Base-by-base conservation (phyloP, 2,113 vertebrate species). In the Scopus umbretta region DNA sequence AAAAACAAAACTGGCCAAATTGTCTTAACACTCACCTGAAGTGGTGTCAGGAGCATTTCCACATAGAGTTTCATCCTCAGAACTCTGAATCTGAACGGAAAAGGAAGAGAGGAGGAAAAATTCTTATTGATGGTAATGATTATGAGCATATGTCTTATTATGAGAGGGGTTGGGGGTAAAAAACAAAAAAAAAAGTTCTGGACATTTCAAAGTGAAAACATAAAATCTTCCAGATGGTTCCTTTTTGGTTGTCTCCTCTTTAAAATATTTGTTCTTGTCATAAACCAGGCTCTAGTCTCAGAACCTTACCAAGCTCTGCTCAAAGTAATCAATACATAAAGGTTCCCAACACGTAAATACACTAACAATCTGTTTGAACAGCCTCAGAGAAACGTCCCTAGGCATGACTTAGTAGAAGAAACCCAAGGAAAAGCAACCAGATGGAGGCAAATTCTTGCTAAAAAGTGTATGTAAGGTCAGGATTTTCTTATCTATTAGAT, bases 61-160 rank as follows among this genome's bases (percentile, higher is more conserved):
- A 86, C 38, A 61, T 17, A 40, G 82, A 59, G 1, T 93, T 70
- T 98, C 97, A 92, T 97, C 97, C 49, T 98, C 98, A 97, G 97
- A 98, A 76, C 97, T 98, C 91, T 97, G 98, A 73, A 98, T 94
- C 96, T 97, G 95, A 75, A 87, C 93, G 19, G 62, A 29, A 92
- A 83, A 88, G 13, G 38, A 78, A 85, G 53, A 49, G 15, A 89
- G 18, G 26, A 87, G 36, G 43, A 96, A 78, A 75, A 70, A 52
- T 40, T 68, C 15, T 70, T 92, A 40, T 9, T 92, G 30, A 47
- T 74, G 26, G 12, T 30, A 89, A 59, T 45, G 11, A 73, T 76
- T 84, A 53, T 52, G 17, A 70, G 15, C 49, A 49, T 91, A 58
- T 11, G 9, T 11, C 36, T 68, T 88, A 52, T 47, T 65, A n/a